These are phyloP conservation scores for Drosophila mayaguana DNA, from an alignment of 2,888 invertebrate species.

Conservation along the genomic window DNA sequence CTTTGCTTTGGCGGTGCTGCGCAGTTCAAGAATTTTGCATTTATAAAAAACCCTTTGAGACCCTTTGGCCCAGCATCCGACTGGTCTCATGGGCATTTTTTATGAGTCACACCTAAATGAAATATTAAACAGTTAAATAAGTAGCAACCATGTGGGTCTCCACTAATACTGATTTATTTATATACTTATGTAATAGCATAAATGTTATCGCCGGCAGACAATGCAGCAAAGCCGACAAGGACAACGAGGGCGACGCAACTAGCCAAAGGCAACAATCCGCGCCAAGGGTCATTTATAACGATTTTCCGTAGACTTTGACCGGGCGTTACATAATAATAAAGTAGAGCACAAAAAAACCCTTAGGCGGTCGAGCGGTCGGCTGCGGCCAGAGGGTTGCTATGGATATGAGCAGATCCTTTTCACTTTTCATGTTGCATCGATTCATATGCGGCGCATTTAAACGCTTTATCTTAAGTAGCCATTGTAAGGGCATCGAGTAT, in stretches of 20 bases:
- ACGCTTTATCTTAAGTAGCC: constrained; percentile 78
- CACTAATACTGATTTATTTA: constrained; percentile 79
- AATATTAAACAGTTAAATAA: constrained; percentile 57
- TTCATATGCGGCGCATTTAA: constrained; percentile 79
- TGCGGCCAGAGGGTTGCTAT: neutral
- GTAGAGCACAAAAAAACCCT: constrained; percentile 38
- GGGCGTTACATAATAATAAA: constrained; percentile 72
- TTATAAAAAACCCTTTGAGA: neutral
- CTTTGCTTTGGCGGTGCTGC: neutral
- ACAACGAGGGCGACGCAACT: constrained; percentile 40
- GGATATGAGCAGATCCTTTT: constrained; percentile 56
- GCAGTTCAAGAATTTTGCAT: neutral
- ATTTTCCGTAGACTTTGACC: constrained; percentile 40
- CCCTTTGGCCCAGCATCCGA: neutral
- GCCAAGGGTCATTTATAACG: constrained; percentile 80
- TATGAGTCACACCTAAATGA: constrained; percentile 42
- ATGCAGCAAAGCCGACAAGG: constrained; percentile 46
- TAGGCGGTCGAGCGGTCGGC: constrained; percentile 10
- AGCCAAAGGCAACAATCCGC: constrained; percentile 34
- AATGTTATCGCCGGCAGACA: constrained; percentile 77
- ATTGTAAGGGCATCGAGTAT: constrained; percentile 63
- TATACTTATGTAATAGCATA: constrained; percentile 75
- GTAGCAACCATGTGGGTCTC: constrained; percentile 43
- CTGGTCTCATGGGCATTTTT: constrained; percentile 29
- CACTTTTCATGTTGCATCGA: constrained; percentile 77